Base-by-base conservation (phyloP, 2,113 vertebrate genomes). In the Pycnonotus jocosus region DNA sequence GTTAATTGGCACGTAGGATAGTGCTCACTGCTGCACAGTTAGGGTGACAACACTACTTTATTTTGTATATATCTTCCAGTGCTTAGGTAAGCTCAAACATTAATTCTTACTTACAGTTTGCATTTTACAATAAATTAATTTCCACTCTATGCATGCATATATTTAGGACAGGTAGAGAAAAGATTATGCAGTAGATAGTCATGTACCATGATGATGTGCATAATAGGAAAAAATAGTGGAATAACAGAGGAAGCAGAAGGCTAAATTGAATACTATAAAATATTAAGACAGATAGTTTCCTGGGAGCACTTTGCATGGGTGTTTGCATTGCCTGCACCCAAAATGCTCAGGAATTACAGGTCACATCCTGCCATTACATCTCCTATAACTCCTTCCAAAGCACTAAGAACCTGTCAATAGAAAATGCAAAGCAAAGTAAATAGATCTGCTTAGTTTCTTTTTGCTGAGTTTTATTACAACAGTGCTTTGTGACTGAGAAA, bases 91-190 rank as follows among this genome's bases (percentile, higher is more conserved):
- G 72, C 40, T 66, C 3, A 12, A 73, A 64, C 44, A 47, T 71
- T 74, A 83, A 77, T 81, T 92, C 72, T 44, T 92, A 60, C 79
- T 78, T 76, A 90, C 27, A 81, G 76, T 58, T 92, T 93, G 85
- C 76, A 83, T 86, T 95, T 94, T 71, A 92, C 6, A 48, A 71
- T 30, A 77, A 90, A 94, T 92, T 90, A 88, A 92, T 90, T 96
- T 86, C 87, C 48, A 61, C 47, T 73, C 30, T 64, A 15, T 47
- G 66, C 74, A 61, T 35, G 21, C 54, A 42, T 68, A 83, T 60
- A 73, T 56, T 47, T 56, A 94, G 56, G 71, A 50, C 53, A 80
- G 60, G 69, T 50, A 22, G 61, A 91, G 62, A 82, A 77, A 88
- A 83, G 65, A 88, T 86, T 78, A 83, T 92, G 64, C 51, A 74